A percentile compares a stretch with the other conserved stretches of the same genome.
These are phyloP conservation scores for Candoia aspera DNA, from an alignment of 2,113 vertebrate genomes.

Conservation along the genomic window DNA sequence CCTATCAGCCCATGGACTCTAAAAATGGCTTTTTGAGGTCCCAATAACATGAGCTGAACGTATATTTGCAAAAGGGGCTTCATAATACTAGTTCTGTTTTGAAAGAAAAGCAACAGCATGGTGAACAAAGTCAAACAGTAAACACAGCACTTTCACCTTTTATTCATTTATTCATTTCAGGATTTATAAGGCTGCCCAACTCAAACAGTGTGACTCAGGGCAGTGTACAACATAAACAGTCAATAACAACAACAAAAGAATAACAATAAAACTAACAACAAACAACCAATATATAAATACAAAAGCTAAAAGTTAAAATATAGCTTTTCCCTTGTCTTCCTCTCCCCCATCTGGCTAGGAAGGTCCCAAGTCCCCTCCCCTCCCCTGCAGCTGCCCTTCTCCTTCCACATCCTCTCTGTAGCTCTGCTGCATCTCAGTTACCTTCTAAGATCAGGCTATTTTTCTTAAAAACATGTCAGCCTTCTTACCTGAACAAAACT, in stretches of 20 bases:
- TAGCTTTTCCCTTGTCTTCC: too few species aligned
- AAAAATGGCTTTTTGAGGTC: background rate
- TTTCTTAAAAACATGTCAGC: background rate
- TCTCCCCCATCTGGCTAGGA: too few species aligned
- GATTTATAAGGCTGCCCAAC: background rate
- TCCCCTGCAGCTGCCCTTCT: background rate
- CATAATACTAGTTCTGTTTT: background rate
- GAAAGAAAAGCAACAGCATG: background rate
- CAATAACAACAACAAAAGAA: background rate
- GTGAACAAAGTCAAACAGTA: background rate
- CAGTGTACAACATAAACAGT: background rate
- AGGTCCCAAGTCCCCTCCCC: too few species aligned
- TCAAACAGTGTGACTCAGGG: background rate
- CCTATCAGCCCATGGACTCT: background rate
- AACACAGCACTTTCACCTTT: background rate
- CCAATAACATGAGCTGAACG: background rate
- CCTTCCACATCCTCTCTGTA: background rate
- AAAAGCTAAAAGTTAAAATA: too few species aligned
- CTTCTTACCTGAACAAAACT: background rate
- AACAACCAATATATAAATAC: too few species aligned
- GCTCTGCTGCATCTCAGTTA: background rate
- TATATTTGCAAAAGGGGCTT: background rate
- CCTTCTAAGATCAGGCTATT: background rate
- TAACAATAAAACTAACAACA: background rate
- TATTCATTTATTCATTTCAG: background rate